A percentile compares a stretch with the other conserved stretches of the same genome.
Evolutionary conservation across 2,888 invertebrate species (phyloP).

Genomic region (Halictus ligatus): DNA sequence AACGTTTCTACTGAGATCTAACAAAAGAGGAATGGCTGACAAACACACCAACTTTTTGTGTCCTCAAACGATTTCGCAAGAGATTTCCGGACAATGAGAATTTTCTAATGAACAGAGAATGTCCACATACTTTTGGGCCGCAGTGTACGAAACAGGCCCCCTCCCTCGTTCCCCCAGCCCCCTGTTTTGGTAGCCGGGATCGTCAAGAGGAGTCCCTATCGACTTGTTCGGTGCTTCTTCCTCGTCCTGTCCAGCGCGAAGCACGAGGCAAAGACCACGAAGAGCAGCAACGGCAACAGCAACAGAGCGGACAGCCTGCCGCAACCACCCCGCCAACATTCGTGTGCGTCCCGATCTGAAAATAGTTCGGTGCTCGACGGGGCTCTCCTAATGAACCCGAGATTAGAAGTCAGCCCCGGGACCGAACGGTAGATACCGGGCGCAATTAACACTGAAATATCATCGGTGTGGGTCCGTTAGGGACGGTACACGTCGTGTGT

Average conservation of each 20-base stretch:
- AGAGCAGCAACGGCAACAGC: not conserved
- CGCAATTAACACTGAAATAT: slow-evolving; percentile 83
- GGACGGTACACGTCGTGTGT: slow-evolving; percentile 64
- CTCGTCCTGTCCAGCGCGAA: slow-evolving; percentile 31
- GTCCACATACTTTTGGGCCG: not conserved
- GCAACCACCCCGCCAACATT: slow-evolving; percentile 32
- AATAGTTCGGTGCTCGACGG: slow-evolving; percentile 74
- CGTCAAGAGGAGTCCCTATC: slow-evolving; percentile 32
- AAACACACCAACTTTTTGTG: not conserved
- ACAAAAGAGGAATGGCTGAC: not conserved
- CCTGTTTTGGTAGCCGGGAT: slow-evolving; percentile 27
- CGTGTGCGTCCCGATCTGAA: slow-evolving; percentile 71
- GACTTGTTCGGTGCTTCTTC: slow-evolving; percentile 34
- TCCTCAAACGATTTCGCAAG: not conserved
- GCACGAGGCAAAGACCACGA: slow-evolving; percentile 3
- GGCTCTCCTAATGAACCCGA: slow-evolving; percentile 80
- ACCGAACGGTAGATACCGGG: slow-evolving; percentile 78
- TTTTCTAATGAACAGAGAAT: not conserved
- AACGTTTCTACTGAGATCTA: not conserved
- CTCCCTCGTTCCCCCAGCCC: not conserved
- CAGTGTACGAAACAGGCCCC: slow-evolving; percentile 1
- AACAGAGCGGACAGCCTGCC: not conserved
- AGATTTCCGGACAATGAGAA: not conserved
- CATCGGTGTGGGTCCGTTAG: slow-evolving; percentile 77
- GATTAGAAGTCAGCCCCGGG: slow-evolving; percentile 78